phyloP scores from a whole-genome alignment of 1,140 invertebrate genomes.

The Magallana gigas region DNA sequence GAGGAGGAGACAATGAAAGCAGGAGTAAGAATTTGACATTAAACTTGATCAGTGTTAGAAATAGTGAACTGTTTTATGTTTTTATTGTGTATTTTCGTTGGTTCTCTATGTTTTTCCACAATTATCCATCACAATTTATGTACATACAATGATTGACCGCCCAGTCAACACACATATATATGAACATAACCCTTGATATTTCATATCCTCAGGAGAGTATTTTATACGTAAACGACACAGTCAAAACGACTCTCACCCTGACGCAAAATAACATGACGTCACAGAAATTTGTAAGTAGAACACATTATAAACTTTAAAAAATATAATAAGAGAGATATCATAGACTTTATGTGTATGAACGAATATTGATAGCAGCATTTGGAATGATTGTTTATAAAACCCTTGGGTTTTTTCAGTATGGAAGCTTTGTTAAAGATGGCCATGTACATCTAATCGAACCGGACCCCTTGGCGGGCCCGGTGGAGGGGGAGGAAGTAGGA shows the following conservation, averaged over 20 bases:
- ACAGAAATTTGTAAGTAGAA: conserved; percentile 26
- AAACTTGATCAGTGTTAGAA: no score
- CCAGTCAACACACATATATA: no score
- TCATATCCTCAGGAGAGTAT: neutral
- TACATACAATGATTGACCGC: no score
- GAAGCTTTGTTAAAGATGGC: neutral
- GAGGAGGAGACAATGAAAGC: neutral
- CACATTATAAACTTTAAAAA: neutral
- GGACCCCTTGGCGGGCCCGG: neutral
- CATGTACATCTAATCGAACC: neutral
- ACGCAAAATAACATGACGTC: conserved; percentile 4
- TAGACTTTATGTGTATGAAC: no score
- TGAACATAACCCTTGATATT: no score
- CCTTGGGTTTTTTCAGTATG: neutral
- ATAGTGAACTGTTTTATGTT: no score
- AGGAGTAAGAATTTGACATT: neutral
- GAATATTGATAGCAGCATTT: no score
- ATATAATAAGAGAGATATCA: no score
- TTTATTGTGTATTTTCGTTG: no score
- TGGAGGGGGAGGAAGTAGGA: neutral
- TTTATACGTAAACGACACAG: conserved; percentile 4
- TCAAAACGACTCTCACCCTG: neutral
- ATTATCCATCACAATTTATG: no score
- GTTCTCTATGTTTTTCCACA: no score
- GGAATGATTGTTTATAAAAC: no score